Conservation (phyloP, 2,797 vertebrate species). For the Gambusia yucatana region DNA sequence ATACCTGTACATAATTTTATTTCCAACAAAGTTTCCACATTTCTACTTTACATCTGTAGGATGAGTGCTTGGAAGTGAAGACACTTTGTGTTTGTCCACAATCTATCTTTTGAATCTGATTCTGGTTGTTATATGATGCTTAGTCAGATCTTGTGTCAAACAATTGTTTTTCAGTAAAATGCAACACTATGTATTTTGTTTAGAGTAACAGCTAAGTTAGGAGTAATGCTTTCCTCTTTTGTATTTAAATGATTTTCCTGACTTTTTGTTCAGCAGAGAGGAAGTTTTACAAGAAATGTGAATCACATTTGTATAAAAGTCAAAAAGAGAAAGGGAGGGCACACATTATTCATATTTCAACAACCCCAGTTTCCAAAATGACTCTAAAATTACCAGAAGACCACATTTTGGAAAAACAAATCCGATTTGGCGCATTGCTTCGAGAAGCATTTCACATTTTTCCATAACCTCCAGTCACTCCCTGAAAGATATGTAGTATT, state of each 20-base stretch:
- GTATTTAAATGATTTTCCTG: not conserved
- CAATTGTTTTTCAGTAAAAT: not conserved
- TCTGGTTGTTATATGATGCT: not conserved
- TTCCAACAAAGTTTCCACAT: not conserved
- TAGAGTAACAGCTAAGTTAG: not conserved
- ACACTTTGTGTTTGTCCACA: not conserved
- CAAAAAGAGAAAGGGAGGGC: not conserved
- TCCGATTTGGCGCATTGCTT: not conserved
- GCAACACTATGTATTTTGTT: not conserved
- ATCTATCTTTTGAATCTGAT: not conserved
- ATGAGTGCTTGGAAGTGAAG: not conserved
- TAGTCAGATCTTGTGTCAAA: not conserved
- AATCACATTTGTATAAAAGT: not conserved
- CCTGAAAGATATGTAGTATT: not conserved
- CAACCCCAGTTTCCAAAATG: not conserved
- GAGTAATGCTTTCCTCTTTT: not conserved
- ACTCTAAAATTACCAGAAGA: not conserved
- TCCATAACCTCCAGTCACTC: not conserved
- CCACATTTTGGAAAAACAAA: not conserved
- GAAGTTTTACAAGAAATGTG: not conserved
- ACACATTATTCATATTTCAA: not conserved
- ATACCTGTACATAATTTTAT: not conserved
- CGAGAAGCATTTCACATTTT: slow-evolving; percentile 2
- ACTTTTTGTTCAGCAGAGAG: not conserved
- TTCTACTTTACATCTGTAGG: not conserved